phyloP scores from a whole-genome alignment of 2,113 vertebrate genomes.

The Proteles cristata region DNA sequence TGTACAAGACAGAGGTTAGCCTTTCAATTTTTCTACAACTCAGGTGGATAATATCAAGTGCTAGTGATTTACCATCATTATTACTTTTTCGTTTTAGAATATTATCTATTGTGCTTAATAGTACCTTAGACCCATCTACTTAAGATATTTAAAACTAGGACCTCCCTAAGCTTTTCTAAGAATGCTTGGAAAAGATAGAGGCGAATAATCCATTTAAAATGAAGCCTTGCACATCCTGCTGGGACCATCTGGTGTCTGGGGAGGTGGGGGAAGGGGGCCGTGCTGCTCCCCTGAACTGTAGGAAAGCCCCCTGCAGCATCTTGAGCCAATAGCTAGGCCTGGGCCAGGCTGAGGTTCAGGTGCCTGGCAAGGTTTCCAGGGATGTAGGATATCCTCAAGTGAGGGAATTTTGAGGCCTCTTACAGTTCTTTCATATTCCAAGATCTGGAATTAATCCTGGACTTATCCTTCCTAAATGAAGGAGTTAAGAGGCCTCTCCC shows the following conservation, averaged over 20 bases:
- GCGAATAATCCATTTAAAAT: conserved; percentile 53
- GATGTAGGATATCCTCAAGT: not conserved
- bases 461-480: not conserved
- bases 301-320: not conserved
- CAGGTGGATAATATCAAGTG: not conserved
- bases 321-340: not conserved
- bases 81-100: not conserved
- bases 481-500: not conserved
- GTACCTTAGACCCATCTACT: not conserved
- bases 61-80: not conserved
- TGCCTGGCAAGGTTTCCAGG: not conserved
- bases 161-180: conserved; percentile 30
- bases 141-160: conserved; percentile 24
- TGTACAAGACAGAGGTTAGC: not conserved
- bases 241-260: conserved; percentile 47
- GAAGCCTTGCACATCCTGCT: conserved; percentile 13
- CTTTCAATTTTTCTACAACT: not conserved
- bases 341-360: not conserved
- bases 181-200: conserved; percentile 33
- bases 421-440: not conserved
- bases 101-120: not conserved
- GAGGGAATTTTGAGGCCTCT: not conserved
- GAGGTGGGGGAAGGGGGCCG: not conserved
- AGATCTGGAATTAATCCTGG: not conserved
- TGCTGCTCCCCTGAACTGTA: not conserved